These are phyloP conservation scores for Lithophane semibrunnea DNA, from an alignment of 2,888 invertebrate genomes.

Conservation along the genomic window DNA sequence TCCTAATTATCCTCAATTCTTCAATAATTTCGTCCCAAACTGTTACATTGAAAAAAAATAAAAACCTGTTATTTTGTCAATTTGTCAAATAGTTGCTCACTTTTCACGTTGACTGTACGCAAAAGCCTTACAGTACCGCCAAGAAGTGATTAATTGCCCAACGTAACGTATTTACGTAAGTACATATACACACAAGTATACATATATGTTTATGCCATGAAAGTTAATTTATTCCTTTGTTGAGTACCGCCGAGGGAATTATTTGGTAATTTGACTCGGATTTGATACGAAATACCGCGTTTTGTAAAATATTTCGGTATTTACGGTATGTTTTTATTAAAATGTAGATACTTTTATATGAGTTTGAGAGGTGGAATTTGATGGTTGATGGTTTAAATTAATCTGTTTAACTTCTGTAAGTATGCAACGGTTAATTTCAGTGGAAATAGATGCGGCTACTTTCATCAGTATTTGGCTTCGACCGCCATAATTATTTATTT, in stretches of 20 bases:
- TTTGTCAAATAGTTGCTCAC: background rate
- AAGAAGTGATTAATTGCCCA: conserved; percentile 56
- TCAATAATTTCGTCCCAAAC: background rate
- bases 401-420: background rate
- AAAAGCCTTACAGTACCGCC: conserved; percentile 33
- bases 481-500: background rate
- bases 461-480: background rate
- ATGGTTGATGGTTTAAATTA: background rate
- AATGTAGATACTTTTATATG: conserved; percentile 4
- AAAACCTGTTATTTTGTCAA: background rate
- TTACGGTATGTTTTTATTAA: conserved; percentile 36
- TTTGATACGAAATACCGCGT: conserved; percentile 40
- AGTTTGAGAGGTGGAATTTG: background rate
- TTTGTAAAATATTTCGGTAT: conserved; percentile 37
- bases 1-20: background rate
- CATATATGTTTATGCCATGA: conserved; percentile 15
- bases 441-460: too few species aligned
- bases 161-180: conserved; percentile 46
- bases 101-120: conserved; percentile 37
- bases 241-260: conserved; percentile 53
- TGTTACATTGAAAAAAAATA: background rate
- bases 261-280: conserved; percentile 59
- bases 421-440: background rate
- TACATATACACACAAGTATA: conserved; percentile 8
- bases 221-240: conserved; percentile 57